phyloP scores from a whole-genome alignment of 2,888 invertebrate genomes.

The Strigamia crassipes region DNA sequence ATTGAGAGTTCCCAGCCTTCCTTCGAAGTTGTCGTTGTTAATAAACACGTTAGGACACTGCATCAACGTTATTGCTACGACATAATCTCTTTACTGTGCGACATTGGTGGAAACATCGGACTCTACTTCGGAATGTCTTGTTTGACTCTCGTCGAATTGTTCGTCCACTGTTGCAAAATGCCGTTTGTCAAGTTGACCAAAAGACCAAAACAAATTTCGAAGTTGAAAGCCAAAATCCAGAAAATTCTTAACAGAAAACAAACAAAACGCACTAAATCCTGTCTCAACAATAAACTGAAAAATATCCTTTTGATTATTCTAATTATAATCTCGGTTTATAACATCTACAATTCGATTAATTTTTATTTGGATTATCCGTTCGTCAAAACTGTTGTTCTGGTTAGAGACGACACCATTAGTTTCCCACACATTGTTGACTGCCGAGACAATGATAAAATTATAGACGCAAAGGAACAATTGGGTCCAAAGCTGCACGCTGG shows the following conservation, averaged over 20 bases:
- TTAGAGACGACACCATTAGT: not conserved
- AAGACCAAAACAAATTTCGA: not conserved
- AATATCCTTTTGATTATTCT: not conserved
- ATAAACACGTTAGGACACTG: not conserved
- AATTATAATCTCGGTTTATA: not conserved
- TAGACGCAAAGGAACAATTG: not conserved
- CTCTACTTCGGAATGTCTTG: not conserved
- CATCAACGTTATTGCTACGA: not conserved
- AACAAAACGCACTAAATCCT: not conserved
- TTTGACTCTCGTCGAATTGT: not conserved
- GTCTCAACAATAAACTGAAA: not conserved
- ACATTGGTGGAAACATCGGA: not conserved
- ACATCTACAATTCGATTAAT: not conserved
- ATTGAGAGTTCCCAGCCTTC: not conserved
- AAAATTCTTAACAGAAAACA: not conserved
- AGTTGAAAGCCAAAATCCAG: not conserved
- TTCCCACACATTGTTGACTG: not conserved
- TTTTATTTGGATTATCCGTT: not conserved
- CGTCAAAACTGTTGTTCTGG: not conserved
- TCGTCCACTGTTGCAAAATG: not conserved
- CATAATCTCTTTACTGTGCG: not conserved
- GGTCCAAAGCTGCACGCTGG: not conserved
- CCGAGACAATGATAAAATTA: not conserved
- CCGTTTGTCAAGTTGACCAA: not conserved
- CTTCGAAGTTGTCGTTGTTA: not conserved